A percentile compares a stretch with the other conserved stretches of the same genome.
Evolutionary conservation across 2,113 vertebrate genomes (phyloP).

Genomic region (Ceyx margarethae): DNA sequence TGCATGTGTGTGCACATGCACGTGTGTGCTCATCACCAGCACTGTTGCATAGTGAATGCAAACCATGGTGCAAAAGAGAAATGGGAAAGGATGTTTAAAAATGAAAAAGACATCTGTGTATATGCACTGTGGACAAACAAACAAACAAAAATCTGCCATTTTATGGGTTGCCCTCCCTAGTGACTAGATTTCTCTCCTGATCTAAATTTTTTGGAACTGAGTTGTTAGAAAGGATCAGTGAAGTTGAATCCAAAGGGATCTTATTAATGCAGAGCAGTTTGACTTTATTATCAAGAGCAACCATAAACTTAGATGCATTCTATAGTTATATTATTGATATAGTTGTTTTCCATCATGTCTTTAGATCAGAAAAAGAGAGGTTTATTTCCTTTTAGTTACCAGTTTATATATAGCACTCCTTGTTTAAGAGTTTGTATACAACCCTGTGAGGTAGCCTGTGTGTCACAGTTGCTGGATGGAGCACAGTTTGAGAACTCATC

Average conservation of each 20-base stretch:
- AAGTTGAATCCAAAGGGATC: neutral
- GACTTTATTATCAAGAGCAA: neutral
- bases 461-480: neutral
- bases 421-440: neutral
- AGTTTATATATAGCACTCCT: neutral
- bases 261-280: neutral
- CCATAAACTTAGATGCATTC: neutral
- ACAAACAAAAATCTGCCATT: neutral
- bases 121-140: neutral
- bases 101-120: neutral
- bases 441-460: neutral
- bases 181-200: neutral
- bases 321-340: neutral
- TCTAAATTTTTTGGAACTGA: neutral
- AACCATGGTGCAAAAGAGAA: neutral
- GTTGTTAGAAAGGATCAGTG: neutral
- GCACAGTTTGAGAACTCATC: neutral
- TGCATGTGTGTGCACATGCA: rapidly evolving
- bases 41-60: neutral
- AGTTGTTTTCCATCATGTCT: neutral
- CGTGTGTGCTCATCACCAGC: rapidly evolving
- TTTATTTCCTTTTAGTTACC: neutral
- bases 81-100: neutral
- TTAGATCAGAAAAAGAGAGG: neutral
- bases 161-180: neutral